A percentile compares a stretch with the other conserved stretches of the same genome.
Conservation (phyloP, 2,797 vertebrate species). For the Eulemur coronatus region DNA sequence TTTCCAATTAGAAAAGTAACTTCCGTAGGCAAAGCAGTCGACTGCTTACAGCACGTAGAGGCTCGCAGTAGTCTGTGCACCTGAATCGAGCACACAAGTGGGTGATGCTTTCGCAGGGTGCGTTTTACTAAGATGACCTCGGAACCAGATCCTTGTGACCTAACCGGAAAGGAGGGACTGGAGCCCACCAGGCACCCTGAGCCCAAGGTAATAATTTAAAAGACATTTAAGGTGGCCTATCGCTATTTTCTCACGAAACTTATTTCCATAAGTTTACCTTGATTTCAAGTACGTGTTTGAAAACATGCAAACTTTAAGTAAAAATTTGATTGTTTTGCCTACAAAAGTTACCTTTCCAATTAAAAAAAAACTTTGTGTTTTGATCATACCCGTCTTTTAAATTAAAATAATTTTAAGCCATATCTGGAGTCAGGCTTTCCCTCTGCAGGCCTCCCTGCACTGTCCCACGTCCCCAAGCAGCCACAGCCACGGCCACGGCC, state of each 20-base stretch:
- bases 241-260: not conserved
- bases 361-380: not conserved
- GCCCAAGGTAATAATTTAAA: not conserved
- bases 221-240: not conserved
- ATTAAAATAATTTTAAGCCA: not conserved
- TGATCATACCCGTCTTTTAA: not conserved
- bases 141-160: not conserved
- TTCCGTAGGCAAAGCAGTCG: not conserved
- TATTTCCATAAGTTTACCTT: not conserved
- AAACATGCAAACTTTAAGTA: not conserved
- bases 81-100: fast-evolving
- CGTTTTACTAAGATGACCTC: not conserved
- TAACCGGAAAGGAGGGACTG: fast-evolving
- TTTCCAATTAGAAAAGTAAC: not conserved
- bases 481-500: fast-evolving
- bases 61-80: fast-evolving
- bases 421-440: not conserved
- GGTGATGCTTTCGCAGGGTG: fast-evolving
- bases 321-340: not conserved
- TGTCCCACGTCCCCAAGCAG: fast-evolving
- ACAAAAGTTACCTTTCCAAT: not conserved
- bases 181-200: fast-evolving
- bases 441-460: fast-evolving
- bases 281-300: not conserved
- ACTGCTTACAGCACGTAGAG: fast-evolving